Conservation (phyloP, 2,888 invertebrate genomes). For the Dicyrtoma fusca region DNA sequence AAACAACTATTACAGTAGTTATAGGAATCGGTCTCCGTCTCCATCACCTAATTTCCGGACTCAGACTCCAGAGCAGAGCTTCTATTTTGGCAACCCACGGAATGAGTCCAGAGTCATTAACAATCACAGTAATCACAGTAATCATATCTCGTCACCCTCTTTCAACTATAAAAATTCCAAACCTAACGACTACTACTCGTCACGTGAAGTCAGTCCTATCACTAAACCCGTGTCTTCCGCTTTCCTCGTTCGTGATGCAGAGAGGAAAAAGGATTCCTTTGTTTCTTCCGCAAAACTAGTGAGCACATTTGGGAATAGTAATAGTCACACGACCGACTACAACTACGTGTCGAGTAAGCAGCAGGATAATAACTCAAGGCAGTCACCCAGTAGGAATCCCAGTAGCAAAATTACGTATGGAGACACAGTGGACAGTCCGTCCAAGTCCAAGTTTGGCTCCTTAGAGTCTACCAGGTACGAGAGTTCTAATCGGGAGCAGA, state of each 20-base stretch:
- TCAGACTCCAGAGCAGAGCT: conserved; percentile 30
- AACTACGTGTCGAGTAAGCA: conserved; percentile 32
- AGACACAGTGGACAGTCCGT: not conserved
- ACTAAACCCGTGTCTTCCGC: conserved; percentile 37
- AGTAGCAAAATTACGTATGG: conserved; percentile 7
- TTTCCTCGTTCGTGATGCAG: conserved; percentile 38
- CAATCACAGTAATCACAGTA: not conserved
- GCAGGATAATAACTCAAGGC: not conserved
- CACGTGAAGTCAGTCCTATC: conserved; percentile 39
- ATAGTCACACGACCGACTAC: conserved; percentile 6
- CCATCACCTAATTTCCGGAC: conserved; percentile 29
- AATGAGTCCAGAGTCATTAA: conserved; percentile 9
- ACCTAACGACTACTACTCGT: conserved; percentile 28
- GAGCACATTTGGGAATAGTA: conserved; percentile 29
- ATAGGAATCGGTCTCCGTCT: conserved; percentile 28
- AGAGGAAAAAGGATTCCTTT: conserved; percentile 38
- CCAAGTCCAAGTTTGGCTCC: conserved; percentile 3
- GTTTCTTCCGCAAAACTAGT: conserved; percentile 40
- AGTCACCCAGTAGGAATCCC: conserved; percentile 4
- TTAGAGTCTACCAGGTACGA: not conserved
- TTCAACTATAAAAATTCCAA: conserved; percentile 22
- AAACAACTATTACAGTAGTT: conserved; percentile 12
- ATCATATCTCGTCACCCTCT: conserved; percentile 12
- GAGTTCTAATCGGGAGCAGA: not conserved
- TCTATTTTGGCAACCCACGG: conserved; percentile 33